phyloP scores from a whole-genome alignment of 1,140 invertebrate genomes.

The Laupala kohalensis region DNA sequence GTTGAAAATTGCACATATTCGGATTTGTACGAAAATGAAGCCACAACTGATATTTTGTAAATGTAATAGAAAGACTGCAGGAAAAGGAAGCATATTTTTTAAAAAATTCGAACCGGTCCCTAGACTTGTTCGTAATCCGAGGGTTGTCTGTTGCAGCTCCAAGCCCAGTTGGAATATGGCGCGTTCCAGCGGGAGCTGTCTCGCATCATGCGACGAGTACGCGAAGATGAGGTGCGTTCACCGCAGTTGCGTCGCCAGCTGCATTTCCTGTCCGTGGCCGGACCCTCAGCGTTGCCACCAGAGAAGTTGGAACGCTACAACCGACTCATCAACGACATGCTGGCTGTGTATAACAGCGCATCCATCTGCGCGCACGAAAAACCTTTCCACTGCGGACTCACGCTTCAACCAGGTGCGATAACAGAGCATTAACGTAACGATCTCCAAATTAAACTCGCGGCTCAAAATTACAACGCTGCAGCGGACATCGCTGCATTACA shows the following conservation, averaged over 20 bases:
- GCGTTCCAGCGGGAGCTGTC: constrained; percentile 65
- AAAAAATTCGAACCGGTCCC: background rate
- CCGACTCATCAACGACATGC: constrained; percentile 73
- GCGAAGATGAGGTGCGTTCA: constrained; percentile 51
- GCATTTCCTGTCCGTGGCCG: constrained; percentile 62
- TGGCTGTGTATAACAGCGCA: constrained; percentile 74
- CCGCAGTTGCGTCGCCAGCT: constrained; percentile 56
- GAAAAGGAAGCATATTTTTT: background rate
- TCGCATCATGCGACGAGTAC: constrained; percentile 50
- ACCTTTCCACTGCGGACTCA: constrained; percentile 63
- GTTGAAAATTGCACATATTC: too few relatives aligned
- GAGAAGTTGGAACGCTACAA: constrained; percentile 79
- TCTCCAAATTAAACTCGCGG: too few relatives aligned
- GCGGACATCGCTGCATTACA: too few relatives aligned
- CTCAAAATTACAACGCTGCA: too few relatives aligned
- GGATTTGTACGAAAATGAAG: too few relatives aligned
- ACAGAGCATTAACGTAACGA: too few relatives aligned
- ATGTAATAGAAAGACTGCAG: background rate
- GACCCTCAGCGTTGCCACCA: constrained; percentile 66
- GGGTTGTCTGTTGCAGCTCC: constrained; percentile 38
- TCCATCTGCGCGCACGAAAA: constrained; percentile 72
- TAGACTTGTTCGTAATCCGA: background rate
- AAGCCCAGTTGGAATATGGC: constrained; percentile 62
- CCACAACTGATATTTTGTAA: background rate
- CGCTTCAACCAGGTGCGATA: constrained; percentile 74